These are phyloP conservation scores for Probaryconus sp. DNA, from an alignment of 1,140 invertebrate species.

Conservation along the genomic window DNA sequence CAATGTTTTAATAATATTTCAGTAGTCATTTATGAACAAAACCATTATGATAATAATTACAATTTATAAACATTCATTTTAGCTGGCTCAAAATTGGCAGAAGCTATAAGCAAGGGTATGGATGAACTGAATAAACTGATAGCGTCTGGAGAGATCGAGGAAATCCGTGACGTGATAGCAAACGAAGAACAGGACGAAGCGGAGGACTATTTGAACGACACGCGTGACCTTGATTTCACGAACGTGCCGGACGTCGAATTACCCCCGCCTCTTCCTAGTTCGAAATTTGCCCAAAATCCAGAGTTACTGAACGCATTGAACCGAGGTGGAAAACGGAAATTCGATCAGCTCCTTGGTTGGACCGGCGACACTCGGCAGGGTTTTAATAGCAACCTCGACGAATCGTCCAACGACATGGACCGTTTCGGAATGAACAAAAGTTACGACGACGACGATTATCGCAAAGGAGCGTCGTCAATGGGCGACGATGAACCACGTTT, in stretches of 20 bases:
- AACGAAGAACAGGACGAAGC: constrained; percentile 80
- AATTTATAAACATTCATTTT: constrained; percentile 44
- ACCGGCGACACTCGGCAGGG: too few species aligned
- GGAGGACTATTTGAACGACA: constrained; percentile 80
- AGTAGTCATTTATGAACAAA: too few species aligned
- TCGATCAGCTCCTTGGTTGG: constrained; percentile 76
- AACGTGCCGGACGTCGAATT: constrained; percentile 73
- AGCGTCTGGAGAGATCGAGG: constrained; percentile 87
- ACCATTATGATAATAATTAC: neutral
- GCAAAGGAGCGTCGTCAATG: constrained; percentile 27
- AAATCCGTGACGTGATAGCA: constrained; percentile 84
- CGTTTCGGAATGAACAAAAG: neutral
- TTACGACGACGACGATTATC: constrained; percentile 21
- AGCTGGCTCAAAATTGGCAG: constrained; percentile 85
- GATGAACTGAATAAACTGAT: constrained; percentile 87
- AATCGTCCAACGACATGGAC: constrained; percentile 41
- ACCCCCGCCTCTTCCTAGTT: constrained; percentile 75
- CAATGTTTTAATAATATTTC: too few species aligned
- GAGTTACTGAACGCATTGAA: constrained; percentile 73
- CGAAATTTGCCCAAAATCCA: constrained; percentile 76
- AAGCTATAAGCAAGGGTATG: constrained; percentile 85
- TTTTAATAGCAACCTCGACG: constrained; percentile 67
- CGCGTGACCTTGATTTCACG: constrained; percentile 74
- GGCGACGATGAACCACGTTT: constrained; percentile 22
- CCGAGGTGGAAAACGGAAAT: constrained; percentile 75